Base-by-base conservation (phyloP, 2,113 vertebrate species). In the Pongo abelii region DNA sequence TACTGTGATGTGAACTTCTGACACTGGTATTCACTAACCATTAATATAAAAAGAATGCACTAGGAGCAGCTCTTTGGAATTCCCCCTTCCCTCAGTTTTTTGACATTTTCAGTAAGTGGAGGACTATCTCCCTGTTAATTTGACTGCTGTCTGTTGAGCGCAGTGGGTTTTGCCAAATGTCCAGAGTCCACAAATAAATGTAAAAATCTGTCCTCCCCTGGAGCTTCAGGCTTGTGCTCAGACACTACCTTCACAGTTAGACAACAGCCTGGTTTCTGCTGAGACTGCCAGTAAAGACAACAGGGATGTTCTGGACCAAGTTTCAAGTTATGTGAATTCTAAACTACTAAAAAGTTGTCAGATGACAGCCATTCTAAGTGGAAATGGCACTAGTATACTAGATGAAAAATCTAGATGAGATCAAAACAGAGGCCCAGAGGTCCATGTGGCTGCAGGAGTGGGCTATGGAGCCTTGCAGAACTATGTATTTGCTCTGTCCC, bases 1-100 rank as follows among this genome's bases (percentile, higher is more conserved):
- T 69, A 95, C 57, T 88, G 88, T 84, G 77, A 32, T 48, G 72
- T 96, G 84, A 95, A 77, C n/a, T 93, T 96, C 16, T 93, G 89
- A 88, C 64, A 69, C 0, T 52, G 43, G 50, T 83, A 50, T 50
- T 90, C 88, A 84, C 27, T 40, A 90, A 52, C 2, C 30, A 78
- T 52, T 87, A 84, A 84, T 57, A 84, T 32, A 93, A 69, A 69
- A 95, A 89, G 25, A 40, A 2, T 59, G 11, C 0, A 81, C 40
- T 35, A 50, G 18, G 13, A 91, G 38, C 57, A 92, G 43, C 50
- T 86, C 77, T 75, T 93, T 94, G 78, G 30, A 97, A 91, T 91
- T 59, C 32, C 87, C 52, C 90, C 16, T 78, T 59, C 8, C 2
- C 16, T 0, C 4, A 7, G 12, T 75, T 25, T 87, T 81, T 74